Conservation (phyloP, 92 coral and sea anemone species). For the Isaurus tuberculatus region DNA sequence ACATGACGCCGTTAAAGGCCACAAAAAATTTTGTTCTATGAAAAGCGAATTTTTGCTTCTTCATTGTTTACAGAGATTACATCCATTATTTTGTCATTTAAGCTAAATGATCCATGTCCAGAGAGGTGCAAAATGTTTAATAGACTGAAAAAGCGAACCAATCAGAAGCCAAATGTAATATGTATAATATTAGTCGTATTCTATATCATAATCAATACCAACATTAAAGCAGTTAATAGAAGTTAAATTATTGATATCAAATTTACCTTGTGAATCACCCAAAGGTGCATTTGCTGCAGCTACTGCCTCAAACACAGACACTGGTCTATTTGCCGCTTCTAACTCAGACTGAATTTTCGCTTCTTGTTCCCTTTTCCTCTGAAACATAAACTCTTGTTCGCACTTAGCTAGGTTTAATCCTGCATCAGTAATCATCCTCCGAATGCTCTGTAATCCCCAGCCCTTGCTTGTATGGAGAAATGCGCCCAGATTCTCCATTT, state of each 20-base stretch:
- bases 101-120: no score
- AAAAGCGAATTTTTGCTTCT: no score
- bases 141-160: no score
- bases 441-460: constrained; percentile 86
- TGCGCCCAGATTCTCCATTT: constrained; percentile 60
- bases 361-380: constrained; percentile 31
- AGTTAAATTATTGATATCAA: neutral
- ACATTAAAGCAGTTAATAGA: no score
- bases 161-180: no score
- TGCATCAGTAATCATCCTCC: constrained; percentile 84
- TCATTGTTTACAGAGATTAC: no score
- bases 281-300: constrained; percentile 67
- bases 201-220: no score
- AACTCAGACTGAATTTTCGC: neutral
- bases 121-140: no score
- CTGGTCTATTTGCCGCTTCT: constrained; percentile 17
- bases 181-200: no score
- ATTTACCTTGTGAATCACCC: constrained; percentile 62
- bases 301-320: constrained; percentile 48
- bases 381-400: constrained; percentile 47
- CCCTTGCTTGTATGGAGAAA: constrained; percentile 86
- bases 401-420: constrained; percentile 70
- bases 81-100: no score
- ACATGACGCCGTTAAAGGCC: no score
- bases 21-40: no score